These are phyloP conservation scores for Rhodophaea formosa DNA, from an alignment of 2,888 invertebrate species.

Conservation along the genomic window DNA sequence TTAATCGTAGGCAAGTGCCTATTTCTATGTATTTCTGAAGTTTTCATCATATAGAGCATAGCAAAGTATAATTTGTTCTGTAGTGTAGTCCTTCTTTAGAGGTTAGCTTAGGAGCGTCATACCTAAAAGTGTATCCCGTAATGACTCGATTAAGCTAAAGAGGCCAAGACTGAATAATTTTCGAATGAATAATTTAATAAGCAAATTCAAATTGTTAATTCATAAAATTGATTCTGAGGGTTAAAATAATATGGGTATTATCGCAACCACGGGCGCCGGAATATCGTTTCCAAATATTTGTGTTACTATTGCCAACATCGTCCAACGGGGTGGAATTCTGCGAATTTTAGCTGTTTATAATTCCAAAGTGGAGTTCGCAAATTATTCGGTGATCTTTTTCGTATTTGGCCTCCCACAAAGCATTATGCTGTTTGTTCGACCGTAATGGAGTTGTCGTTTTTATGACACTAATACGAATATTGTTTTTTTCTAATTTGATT, in stretches of 20 bases:
- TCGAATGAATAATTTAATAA: neutral
- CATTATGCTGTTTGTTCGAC: neutral
- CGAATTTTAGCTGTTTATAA: constrained; percentile 11
- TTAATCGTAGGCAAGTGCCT: no score
- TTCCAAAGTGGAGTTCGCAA: neutral
- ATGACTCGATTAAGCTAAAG: no score
- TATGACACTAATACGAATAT: no score
- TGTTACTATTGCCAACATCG: constrained; percentile 22
- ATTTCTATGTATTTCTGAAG: no score
- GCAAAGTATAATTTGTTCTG: no score
- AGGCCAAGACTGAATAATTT: neutral
- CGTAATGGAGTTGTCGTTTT: neutral
- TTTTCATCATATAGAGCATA: no score
- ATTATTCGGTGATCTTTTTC: constrained; percentile 11
- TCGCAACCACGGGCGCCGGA: constrained; percentile 14
- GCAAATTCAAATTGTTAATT: neutral
- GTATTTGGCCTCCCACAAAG: constrained; percentile 1
- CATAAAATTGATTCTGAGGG: constrained; percentile 8
- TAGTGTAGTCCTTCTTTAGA: no score
- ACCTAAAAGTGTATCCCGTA: no score
- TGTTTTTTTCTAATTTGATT: no score
- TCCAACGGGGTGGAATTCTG: constrained; percentile 14
- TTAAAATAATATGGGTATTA: constrained; percentile 19
- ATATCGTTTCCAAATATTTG: constrained; percentile 22
- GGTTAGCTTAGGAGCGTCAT: no score